Evolutionary conservation across 2,888 invertebrate genomes (phyloP).

Genomic region (Synergus itoensis): DNA sequence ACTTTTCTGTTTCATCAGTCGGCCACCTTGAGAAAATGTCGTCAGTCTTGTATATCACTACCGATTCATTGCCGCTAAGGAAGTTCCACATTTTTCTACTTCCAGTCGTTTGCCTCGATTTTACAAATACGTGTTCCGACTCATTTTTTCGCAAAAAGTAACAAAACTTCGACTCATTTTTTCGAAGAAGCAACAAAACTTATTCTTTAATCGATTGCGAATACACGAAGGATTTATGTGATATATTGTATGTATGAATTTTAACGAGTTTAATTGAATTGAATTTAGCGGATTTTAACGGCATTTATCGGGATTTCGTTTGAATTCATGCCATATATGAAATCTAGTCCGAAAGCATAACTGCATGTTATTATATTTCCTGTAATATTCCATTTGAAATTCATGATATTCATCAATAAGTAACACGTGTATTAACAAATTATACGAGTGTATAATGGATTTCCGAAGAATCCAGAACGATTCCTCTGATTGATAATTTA

Average conservation of each 20-base stretch:
- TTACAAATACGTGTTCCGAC: not conserved
- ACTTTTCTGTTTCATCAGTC: constrained; percentile 5
- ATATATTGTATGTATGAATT: too few relatives aligned
- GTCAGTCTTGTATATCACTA: not conserved
- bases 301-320: too few relatives aligned
- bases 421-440: not conserved
- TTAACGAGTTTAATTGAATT: too few relatives aligned
- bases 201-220: too few relatives aligned
- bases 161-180: not conserved
- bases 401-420: too few relatives aligned
- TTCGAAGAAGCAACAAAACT: not conserved
- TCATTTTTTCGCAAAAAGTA: not conserved
- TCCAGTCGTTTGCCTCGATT: not conserved
- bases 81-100: not conserved
- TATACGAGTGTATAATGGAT: not conserved
- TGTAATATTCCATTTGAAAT: not conserved
- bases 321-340: too few relatives aligned
- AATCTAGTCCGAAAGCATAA: too few relatives aligned
- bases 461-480: not conserved
- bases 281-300: too few relatives aligned
- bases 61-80: not conserved
- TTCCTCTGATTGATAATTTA: not conserved
- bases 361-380: not conserved
- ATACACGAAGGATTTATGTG: too few relatives aligned
- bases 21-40: constrained; percentile 2